Percentiles rank a stretch among this genome's conserved stretches.
phyloP scores from a whole-genome alignment of 30 jellyfish, hydroid and myxozoan species.

The Hydractinia symbiolongicarpus region DNA sequence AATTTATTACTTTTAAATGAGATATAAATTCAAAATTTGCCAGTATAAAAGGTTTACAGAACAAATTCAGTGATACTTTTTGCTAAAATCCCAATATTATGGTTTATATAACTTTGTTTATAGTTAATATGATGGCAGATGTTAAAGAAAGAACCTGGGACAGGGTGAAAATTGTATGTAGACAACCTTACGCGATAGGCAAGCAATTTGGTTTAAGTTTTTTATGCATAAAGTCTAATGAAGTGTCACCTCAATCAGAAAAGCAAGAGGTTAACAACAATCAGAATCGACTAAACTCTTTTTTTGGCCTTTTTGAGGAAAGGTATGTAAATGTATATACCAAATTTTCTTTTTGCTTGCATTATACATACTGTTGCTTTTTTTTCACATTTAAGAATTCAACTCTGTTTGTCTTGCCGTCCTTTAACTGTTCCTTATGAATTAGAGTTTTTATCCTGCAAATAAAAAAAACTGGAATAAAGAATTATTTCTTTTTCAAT shows the following conservation, averaged over 20 bases:
- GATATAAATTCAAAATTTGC: too few relatives aligned
- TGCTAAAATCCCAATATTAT: too few relatives aligned
- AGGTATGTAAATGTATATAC: neutral
- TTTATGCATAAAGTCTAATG: neutral
- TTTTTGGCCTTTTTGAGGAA: neutral
- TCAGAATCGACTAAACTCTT: neutral
- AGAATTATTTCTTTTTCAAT: too few relatives aligned
- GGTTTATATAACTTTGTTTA: neutral
- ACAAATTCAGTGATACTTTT: too few relatives aligned
- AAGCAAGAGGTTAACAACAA: neutral
- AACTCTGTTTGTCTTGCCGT: too few relatives aligned
- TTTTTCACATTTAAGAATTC: too few relatives aligned
- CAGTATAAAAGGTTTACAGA: too few relatives aligned
- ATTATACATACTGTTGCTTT: too few relatives aligned
- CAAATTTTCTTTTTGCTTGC: neutral
- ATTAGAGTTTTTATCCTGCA: too few relatives aligned
- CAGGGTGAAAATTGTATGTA: constrained; percentile 5
- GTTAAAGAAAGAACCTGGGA: neutral
- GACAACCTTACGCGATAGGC: neutral
- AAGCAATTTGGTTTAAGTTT: constrained; percentile 8
- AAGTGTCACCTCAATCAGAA: neutral
- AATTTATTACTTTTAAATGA: too few relatives aligned
- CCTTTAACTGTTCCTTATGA: too few relatives aligned
- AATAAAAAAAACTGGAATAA: too few relatives aligned
- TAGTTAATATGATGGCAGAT: neutral